A percentile compares a stretch with the other conserved stretches of the same genome.
phyloP scores from a whole-genome alignment of 2,113 vertebrate genomes.

The Macrotis lagotis region DNA sequence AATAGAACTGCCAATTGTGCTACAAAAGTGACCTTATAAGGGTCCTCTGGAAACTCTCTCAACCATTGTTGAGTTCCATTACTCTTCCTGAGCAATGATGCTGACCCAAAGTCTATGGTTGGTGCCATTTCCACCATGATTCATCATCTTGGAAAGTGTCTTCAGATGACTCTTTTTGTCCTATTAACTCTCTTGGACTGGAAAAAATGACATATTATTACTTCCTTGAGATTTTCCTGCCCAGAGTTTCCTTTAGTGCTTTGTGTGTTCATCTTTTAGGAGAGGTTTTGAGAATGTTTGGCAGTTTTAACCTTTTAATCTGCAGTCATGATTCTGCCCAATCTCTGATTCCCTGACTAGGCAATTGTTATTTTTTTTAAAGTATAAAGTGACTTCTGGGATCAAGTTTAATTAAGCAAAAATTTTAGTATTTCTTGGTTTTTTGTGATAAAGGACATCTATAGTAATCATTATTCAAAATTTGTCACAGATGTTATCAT shows the following conservation, averaged over 20 bases:
- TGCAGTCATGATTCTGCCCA: background rate
- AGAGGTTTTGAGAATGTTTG: background rate
- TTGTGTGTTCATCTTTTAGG: background rate
- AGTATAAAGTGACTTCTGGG: background rate
- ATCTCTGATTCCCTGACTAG: no score
- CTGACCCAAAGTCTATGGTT: no score
- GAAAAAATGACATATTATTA: background rate
- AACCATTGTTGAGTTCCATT: no score
- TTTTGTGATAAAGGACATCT: background rate
- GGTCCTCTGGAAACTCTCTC: no score
- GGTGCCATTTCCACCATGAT: no score
- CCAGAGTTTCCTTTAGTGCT: background rate
- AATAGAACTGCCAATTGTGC: no score
- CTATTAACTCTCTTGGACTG: no score
- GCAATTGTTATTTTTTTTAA: no score
- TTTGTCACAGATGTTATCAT: background rate
- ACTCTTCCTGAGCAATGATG: no score
- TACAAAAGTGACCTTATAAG: no score
- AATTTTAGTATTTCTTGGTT: background rate
- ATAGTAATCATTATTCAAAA: background rate
- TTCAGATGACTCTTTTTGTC: no score
- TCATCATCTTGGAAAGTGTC: no score
- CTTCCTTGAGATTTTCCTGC: background rate
- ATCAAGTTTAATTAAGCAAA: background rate
- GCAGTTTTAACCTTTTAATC: background rate